phyloP scores from a whole-genome alignment of 2,888 invertebrate genomes.

The Nysson spinosus region DNA sequence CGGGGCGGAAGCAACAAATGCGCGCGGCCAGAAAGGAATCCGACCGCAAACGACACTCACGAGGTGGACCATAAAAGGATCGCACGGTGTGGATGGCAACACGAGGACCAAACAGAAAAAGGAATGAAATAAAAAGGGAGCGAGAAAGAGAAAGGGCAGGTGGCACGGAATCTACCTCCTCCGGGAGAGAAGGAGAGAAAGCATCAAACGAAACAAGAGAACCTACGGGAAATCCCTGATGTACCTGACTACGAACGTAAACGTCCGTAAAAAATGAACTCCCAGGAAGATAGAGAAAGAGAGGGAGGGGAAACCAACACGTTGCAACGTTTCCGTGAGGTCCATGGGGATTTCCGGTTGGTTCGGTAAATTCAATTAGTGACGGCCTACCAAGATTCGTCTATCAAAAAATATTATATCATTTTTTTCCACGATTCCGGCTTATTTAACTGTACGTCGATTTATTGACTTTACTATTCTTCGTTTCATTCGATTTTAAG shows the following conservation, averaged over 20 bases:
- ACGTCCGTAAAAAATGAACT: background rate
- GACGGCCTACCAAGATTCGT: background rate
- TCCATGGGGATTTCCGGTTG: background rate
- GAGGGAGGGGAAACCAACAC: background rate
- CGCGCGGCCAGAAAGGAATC: slow-evolving; percentile 23
- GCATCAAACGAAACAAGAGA: no score
- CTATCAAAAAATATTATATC: background rate
- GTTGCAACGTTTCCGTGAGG: background rate
- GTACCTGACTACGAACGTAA: background rate
- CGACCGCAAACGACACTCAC: slow-evolving; percentile 43
- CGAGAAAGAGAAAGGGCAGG: background rate
- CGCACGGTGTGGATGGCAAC: slow-evolving; percentile 6
- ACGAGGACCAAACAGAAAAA: background rate
- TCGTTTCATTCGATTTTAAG: background rate
- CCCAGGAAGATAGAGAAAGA: background rate
- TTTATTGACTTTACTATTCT: background rate
- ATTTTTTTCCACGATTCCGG: background rate
- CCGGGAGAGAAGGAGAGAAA: background rate
- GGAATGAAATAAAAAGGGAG: slow-evolving; percentile 1
- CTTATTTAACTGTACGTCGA: background rate
- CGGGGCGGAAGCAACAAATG: slow-evolving; percentile 41
- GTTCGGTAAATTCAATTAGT: slow-evolving; percentile 1
- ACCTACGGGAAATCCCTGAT: background rate
- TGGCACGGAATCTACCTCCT: background rate
- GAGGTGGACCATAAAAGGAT: slow-evolving; percentile 39